These are phyloP conservation scores for Chionis minor DNA, from an alignment of 2,113 vertebrate genomes.

Conservation along the genomic window DNA sequence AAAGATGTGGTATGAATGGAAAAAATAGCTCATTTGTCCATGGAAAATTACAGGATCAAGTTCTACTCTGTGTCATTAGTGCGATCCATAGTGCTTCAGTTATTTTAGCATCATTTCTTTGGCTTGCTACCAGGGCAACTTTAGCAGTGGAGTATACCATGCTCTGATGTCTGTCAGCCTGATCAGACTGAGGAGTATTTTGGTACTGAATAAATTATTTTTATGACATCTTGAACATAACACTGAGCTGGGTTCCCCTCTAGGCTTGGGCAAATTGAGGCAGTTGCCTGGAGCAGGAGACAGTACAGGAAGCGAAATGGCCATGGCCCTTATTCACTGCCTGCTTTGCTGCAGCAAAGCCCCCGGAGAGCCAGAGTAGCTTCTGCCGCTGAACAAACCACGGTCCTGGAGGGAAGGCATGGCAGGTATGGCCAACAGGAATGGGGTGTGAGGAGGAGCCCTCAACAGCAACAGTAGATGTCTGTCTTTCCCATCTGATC, in stretches of 20 bases:
- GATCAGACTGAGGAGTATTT: background rate
- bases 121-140: background rate
- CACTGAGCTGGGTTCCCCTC: background rate
- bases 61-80: background rate
- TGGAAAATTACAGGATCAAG: background rate
- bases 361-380: background rate
- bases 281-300: background rate
- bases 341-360: background rate
- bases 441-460: no score
- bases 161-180: background rate
- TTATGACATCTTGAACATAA: background rate
- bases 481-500: background rate
- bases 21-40: background rate
- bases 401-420: background rate
- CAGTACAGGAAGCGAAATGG: background rate
- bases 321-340: background rate
- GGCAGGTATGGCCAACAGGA: accelerated
- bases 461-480: background rate
- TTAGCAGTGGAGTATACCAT: background rate
- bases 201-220: background rate
- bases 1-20: background rate
- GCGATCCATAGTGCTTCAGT: background rate
- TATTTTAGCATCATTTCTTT: background rate
- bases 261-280: background rate
- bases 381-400: background rate